A percentile compares a stretch with the other conserved stretches of the same genome.
These are phyloP conservation scores for Darevskia mixta DNA, from an alignment of 2,797 vertebrate species.

Conservation along the genomic window DNA sequence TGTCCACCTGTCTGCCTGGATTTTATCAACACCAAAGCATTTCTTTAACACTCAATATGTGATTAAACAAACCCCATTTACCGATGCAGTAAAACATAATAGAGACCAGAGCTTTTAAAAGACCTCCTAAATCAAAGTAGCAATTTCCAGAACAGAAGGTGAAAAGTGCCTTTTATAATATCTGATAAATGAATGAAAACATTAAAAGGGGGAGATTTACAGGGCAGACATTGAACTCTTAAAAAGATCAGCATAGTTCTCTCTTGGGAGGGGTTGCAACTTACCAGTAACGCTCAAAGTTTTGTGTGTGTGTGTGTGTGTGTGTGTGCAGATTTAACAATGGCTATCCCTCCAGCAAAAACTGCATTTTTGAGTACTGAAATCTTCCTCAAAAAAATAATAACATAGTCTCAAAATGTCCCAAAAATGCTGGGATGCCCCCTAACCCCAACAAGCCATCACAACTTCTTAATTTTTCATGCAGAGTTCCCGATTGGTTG, in stretches of 20 bases:
- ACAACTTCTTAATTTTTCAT: too few relatives aligned
- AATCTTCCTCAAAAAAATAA: too few relatives aligned
- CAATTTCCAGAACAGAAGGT: constrained; percentile 77
- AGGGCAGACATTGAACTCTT: constrained; percentile 26
- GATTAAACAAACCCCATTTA: constrained; percentile 79
- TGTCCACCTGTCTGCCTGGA: constrained; percentile 69
- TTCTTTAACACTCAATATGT: constrained; percentile 71
- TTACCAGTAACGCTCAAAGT: neutral
- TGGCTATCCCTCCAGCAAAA: neutral
- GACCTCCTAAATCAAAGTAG: constrained; percentile 74
- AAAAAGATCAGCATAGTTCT: neutral
- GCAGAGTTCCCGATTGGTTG: too few relatives aligned
- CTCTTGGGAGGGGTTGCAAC: neutral
- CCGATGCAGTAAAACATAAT: constrained; percentile 78
- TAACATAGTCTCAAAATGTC: too few relatives aligned
- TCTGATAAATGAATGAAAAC: constrained; percentile 75
- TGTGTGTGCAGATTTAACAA: too few relatives aligned
- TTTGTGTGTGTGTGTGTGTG: too few relatives aligned
- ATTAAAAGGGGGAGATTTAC: constrained; percentile 76
- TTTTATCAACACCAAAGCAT: constrained; percentile 79
- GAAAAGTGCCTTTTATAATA: constrained; percentile 64
- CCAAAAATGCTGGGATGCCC: too few relatives aligned
- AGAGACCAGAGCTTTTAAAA: constrained; percentile 74
- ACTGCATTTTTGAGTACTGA: neutral
- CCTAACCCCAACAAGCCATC: too few relatives aligned